Percentiles rank a stretch among this genome's conserved stretches.
Evolutionary conservation across 1,140 invertebrate species (phyloP).

Genomic region (Drosophila hydei): DNA sequence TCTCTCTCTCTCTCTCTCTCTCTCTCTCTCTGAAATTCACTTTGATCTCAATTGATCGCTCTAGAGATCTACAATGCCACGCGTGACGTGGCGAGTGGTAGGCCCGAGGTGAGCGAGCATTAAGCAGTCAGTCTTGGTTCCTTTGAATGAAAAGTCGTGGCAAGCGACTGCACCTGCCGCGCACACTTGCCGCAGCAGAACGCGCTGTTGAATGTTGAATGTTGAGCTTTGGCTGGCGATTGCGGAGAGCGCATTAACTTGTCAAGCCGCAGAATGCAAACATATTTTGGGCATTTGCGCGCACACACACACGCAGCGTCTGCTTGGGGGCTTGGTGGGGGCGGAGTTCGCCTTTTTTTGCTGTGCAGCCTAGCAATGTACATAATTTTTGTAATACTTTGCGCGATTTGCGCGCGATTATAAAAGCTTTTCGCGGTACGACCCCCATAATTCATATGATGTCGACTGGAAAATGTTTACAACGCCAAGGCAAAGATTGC

Average conservation of each 20-base stretch:
- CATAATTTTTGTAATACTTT: constrained; percentile 74
- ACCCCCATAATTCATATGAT: constrained; percentile 83
- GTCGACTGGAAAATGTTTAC: constrained; percentile 82
- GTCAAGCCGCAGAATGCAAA: constrained; percentile 80
- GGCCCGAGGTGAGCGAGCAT: too few relatives aligned
- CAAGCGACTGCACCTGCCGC: background rate
- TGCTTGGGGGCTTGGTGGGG: too few relatives aligned
- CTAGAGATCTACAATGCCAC: too few relatives aligned
- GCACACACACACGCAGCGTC: constrained; percentile 11
- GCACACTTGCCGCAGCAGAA: background rate
- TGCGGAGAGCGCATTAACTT: constrained; percentile 75
- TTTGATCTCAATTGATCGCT: too few relatives aligned
- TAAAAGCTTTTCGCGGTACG: constrained; percentile 84
- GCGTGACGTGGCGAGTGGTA: too few relatives aligned
- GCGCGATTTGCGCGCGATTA: constrained; percentile 83
- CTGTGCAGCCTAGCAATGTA: constrained; percentile 61
- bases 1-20: too few relatives aligned
- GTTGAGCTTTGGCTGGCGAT: constrained; percentile 30
- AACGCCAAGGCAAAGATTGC: constrained; percentile 75
- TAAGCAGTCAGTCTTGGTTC: too few relatives aligned
- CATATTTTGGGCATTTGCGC: constrained; percentile 80
- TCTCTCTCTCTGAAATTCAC: too few relatives aligned
- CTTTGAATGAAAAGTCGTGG: background rate
- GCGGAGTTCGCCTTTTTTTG: background rate
- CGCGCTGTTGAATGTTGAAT: background rate